Percentiles rank a stretch among this genome's conserved stretches.
Evolutionary conservation across 2,113 vertebrate genomes (phyloP).

Genomic region (Oriolus oriolus): DNA sequence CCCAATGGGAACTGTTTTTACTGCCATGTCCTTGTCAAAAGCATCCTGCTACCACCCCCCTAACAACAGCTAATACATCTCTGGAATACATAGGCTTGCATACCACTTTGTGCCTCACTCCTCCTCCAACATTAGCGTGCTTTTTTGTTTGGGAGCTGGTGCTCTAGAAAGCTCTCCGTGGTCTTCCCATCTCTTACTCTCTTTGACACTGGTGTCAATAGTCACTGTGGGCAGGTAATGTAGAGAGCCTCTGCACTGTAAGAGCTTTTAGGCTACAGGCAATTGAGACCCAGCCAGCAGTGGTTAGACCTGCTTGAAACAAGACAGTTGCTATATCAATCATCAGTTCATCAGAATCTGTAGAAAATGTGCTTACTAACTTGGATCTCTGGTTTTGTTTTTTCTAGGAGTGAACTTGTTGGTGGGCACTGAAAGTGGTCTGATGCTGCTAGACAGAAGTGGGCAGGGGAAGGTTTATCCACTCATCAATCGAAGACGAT

Average conservation of each 20-base stretch:
- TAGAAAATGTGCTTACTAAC: not conserved
- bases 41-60: not conserved
- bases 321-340: not conserved
- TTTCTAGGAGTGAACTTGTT: constrained; percentile 90
- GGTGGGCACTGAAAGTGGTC: constrained; percentile 95
- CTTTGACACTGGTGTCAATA: not conserved
- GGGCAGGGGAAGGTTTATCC: constrained; percentile 98
- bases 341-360: not conserved
- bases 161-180: not conserved
- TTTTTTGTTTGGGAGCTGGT: not conserved
- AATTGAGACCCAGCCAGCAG: not conserved
- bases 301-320: not conserved
- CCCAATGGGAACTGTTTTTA: not conserved
- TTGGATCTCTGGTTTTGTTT: constrained; percentile 1
- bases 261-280: not conserved
- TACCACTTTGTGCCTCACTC: not conserved
- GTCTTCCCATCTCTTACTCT: not conserved
- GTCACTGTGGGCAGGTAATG: not conserved
- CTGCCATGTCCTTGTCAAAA: not conserved
- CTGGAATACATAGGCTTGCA: not conserved
- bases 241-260: not conserved
- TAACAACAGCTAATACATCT: not conserved
- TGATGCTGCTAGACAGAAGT: constrained; percentile 97
- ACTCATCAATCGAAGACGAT: constrained; percentile 90
- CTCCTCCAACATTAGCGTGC: not conserved